phyloP scores from a whole-genome alignment of 2,888 invertebrate genomes.

The Phaedon cochleariae region DNA sequence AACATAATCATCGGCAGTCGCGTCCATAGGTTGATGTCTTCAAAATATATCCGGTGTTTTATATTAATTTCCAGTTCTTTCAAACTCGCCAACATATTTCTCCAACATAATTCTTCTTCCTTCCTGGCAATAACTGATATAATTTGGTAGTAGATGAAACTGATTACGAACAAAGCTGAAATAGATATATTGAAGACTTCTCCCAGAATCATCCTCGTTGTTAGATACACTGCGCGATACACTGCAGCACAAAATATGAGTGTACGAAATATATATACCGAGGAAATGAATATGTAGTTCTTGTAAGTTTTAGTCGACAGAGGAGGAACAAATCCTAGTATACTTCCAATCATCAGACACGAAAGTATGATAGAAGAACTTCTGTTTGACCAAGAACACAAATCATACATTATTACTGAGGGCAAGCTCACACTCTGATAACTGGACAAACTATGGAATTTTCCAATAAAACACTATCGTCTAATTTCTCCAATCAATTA shows the following conservation, averaged over 20 bases:
- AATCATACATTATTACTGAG: background rate
- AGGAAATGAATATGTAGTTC: too few relatives aligned
- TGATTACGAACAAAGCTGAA: background rate
- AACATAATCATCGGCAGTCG: background rate
- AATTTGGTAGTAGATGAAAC: background rate
- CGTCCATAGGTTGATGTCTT: background rate
- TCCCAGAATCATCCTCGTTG: too few relatives aligned
- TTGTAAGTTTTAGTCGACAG: too few relatives aligned
- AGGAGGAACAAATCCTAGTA: background rate
- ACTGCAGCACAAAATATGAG: background rate
- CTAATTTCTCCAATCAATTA: too few relatives aligned
- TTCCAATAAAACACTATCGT: too few relatives aligned
- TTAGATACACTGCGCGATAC: background rate
- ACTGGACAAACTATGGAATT: too few relatives aligned
- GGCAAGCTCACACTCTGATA: too few relatives aligned
- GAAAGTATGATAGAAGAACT: background rate
- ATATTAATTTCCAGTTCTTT: background rate
- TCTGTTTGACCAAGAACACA: background rate
- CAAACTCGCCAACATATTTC: background rate
- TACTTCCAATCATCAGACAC: background rate
- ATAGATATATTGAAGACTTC: background rate
- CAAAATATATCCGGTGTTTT: background rate
- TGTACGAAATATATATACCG: background rate
- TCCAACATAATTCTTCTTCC: background rate
- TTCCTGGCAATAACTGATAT: background rate